Base-by-base conservation (phyloP, 2,113 vertebrate species). In the human (Homo sapiens) region DNA sequence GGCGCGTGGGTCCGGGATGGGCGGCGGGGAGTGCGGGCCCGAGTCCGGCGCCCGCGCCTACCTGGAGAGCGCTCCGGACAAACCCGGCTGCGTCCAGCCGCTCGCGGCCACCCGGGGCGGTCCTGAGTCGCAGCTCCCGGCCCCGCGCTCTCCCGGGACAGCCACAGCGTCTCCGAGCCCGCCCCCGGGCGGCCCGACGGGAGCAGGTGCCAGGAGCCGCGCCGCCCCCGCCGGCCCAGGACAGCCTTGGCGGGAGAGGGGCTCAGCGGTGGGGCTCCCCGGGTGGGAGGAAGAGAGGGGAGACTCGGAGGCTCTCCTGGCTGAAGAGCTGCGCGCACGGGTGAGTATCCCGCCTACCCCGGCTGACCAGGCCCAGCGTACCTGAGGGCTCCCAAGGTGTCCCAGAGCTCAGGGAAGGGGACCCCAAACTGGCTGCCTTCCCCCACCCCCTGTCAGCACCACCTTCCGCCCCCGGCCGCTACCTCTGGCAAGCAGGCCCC, bases 121-220 rank as follows among this genome's bases (percentile, higher is more conserved):
- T 40, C 73, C 38, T 16, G 64, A 13, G 27, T 66, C 86, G 35
- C 35, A 68, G 81, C 70, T 84, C 40, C 38, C 17, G 3, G 93
- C 81, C 61, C 80, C n/a, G 45, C 43, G 68, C 23, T 40, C 83
- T 81, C 66, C 85, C n/a, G 30, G 35, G 93, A 27, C 73, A 75
- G 86, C 86, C 14, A 52, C 80, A 4, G n/a, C 8, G 73, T 13
- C 87, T 70, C 40, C 7, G 66, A 93, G 81, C 81, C 96, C 97
- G 98, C 97, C 98, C 97, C 95, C 13, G 95, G 75, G 73, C 48
- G 84, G 97, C 94, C 97, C 73, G 50, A 95, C 83, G 91, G 88
- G 32, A 85, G 96, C 87, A 80, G 92, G 75, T 98, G 97, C 96
- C 97, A 96, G 95, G 83, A 92, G 92, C 89, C 70, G 27, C 57